Conservation (phyloP, 2,797 vertebrate genomes). For the Distichodus sexfasciatus region DNA sequence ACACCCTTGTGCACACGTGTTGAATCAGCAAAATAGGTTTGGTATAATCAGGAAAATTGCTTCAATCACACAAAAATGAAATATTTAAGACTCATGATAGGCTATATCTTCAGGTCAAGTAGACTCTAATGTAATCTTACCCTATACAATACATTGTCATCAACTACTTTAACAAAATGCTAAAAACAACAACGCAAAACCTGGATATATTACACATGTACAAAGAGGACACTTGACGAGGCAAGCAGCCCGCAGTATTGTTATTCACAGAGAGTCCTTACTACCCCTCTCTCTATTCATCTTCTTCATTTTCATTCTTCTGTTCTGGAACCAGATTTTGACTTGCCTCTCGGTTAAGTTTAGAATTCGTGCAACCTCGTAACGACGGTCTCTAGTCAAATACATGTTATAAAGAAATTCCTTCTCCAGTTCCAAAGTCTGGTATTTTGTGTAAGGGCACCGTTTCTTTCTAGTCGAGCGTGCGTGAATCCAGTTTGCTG, state of each 20-base stretch:
- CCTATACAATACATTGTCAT: background rate
- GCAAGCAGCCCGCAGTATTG: background rate
- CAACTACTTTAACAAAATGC: slow-evolving; percentile 1
- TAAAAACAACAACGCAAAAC: background rate
- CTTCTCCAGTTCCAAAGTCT: slow-evolving; percentile 97
- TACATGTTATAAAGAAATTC: slow-evolving; percentile 99
- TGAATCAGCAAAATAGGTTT: background rate
- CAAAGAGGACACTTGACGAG: slow-evolving; percentile 6
- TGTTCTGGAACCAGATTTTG: slow-evolving; percentile 99
- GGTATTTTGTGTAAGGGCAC: slow-evolving; percentile 97
- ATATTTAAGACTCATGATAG: slow-evolving; percentile 11
- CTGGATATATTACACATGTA: slow-evolving; percentile 19
- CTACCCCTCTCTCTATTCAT: slow-evolving; percentile 92
- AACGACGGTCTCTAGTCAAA: slow-evolving; percentile 94
- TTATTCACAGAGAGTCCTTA: slow-evolving; percentile 78
- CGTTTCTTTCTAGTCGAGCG: slow-evolving; percentile 97
- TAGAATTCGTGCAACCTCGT: slow-evolving; percentile 95
- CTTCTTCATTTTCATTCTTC: slow-evolving; percentile 99
- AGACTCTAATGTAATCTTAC: background rate
- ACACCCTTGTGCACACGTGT: background rate
- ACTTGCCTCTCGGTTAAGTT: slow-evolving; percentile 98
- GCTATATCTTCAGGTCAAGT: background rate
- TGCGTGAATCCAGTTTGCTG: slow-evolving; percentile 98
- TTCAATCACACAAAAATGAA: slow-evolving; percentile 25
- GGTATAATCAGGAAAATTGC: background rate